Evolutionary conservation across 2,113 vertebrate species (phyloP), one percentile per base, ranked within the genome.

Genomic region (Axis porcinus): DNA sequence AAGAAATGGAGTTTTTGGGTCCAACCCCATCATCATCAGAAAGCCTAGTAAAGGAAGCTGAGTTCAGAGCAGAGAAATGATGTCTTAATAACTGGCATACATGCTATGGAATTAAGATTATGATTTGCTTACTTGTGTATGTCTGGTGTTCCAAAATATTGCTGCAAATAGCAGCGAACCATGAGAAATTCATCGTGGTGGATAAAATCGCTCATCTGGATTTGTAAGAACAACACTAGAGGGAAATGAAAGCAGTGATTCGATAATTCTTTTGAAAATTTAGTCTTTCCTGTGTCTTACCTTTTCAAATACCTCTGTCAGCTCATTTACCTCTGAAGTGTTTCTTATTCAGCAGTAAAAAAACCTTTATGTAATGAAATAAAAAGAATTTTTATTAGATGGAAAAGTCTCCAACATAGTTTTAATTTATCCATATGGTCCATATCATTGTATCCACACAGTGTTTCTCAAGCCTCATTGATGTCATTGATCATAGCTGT

Each of bases 11-110:
- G 45, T 45, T 54, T 52, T 1, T 15, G 36, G 23, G 5, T n/a
- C 57, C 50, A 43, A 9, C 2, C 54, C 81, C 60, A 40, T 19
- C 60, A n/a, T 25, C 5, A 11, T 2, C 13, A 14, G 21, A 89
- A 33, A 58, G 13, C 54, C n/a, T 2, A 11, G 12, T 3, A 0
- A 0, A 74, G 30, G 89, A 40, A 16, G 25, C 6, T 2, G 2
- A 4, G 1, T 47, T 89, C 28, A 36, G 17, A 33, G 14, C 10
- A 30, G 4, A 50, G 28, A 43, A 16, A 45, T 16, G 21, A 12
- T 8, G 2, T 16, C 4, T 55, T 36, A 28, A 55, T 8, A 57
- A 60, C 28, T 70, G 47, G 36, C 25, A 47, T 21, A 3, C 1
- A 7, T 10, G 10, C 50, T 19, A 54, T 13, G 52, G 78, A 60